Evolutionary conservation across 2,797 vertebrate genomes (phyloP), one percentile per base, ranked within the genome.

Genomic region (Falco berigora): DNA sequence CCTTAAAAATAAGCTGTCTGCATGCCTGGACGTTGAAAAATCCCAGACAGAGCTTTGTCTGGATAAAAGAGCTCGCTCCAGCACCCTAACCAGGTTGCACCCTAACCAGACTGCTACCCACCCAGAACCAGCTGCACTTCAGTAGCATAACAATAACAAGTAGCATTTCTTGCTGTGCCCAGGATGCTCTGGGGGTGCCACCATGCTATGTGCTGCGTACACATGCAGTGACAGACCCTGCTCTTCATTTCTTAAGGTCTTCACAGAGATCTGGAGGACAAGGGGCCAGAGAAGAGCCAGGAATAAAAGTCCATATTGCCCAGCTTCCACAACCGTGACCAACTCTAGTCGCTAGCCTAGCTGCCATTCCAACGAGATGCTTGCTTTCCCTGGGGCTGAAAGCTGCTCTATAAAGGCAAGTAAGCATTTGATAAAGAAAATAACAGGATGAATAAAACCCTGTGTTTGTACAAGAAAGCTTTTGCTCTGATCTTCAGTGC

Each of bases 1-100:
- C 92, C 88, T 93, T 93, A 91, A 88, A 97, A 97, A 92, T 82
- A 92, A 97, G 88, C 69, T 94, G 86, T 88, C 92, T 91, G 50
- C 71, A 46, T 3, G 83, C 72, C 87, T 94, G 71, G 92, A 92
- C 47, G 4, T 32, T 63, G 83, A 93, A 73, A 74, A 91, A 94
- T 92, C 47, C 72, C 92, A 92, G 58, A 62, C 68, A 95, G 80
- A 89, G 75, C 52, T 91, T 11, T 74, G 71, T 64, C 74, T 67
- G 52, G 53, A 52, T 84, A 64, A 85, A 86, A 86, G 66, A 79
- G 62, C 73, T 88, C 4, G 0, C 82, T 88, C 79, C 62, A 83
- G 34, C 19, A 74, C 79, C 79, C 55, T 78, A 47, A 38, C 78
- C 44, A 83, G 86, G 64, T 15, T 59, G 49, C 19, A 46, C 53